Percentiles rank a stretch among this genome's conserved stretches.
These are phyloP conservation scores for Blastobasis adustella DNA, from an alignment of 2,888 invertebrate genomes.

Conservation along the genomic window DNA sequence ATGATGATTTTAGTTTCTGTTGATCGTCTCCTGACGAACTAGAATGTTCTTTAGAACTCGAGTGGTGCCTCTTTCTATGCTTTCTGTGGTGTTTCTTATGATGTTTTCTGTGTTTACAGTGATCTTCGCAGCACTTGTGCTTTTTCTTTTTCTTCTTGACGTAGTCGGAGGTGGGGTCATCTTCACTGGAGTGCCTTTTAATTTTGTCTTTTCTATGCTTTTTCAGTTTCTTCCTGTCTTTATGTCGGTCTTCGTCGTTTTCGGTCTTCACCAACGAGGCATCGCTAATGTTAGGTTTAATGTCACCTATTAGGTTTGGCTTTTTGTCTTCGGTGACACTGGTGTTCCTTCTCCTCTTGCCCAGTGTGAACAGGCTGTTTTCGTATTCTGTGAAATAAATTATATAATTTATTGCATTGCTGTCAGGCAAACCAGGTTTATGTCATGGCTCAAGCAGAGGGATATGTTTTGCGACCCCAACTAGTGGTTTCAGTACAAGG, in stretches of 20 bases:
- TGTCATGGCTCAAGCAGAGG: too few species aligned
- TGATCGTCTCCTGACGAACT: conserved; percentile 71
- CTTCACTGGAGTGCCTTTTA: conserved; percentile 58
- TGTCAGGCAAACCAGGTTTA: too few species aligned
- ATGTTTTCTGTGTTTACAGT: conserved; percentile 82
- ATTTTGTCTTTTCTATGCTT: conserved; percentile 81
- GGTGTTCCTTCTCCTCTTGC: conserved; percentile 84
- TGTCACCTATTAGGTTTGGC: conserved; percentile 23
- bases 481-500: too few species aligned
- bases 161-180: conserved; percentile 56
- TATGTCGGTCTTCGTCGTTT: conserved; percentile 65
- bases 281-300: neutral
- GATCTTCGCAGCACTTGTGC: conserved; percentile 80
- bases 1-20: conserved; percentile 48
- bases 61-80: conserved; percentile 84
- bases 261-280: conserved; percentile 24
- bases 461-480: too few species aligned
- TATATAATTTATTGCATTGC: neutral
- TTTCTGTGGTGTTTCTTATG: conserved; percentile 87
- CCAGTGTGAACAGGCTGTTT: conserved; percentile 84
- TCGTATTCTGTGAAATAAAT: conserved; percentile 81
- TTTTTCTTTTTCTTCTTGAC: conserved; percentile 81
- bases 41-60: conserved; percentile 60
- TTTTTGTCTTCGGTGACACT: conserved; percentile 78
- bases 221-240: conserved; percentile 79